These are phyloP conservation scores for Epinotia ramella DNA, from an alignment of 2,888 invertebrate species.

Conservation along the genomic window DNA sequence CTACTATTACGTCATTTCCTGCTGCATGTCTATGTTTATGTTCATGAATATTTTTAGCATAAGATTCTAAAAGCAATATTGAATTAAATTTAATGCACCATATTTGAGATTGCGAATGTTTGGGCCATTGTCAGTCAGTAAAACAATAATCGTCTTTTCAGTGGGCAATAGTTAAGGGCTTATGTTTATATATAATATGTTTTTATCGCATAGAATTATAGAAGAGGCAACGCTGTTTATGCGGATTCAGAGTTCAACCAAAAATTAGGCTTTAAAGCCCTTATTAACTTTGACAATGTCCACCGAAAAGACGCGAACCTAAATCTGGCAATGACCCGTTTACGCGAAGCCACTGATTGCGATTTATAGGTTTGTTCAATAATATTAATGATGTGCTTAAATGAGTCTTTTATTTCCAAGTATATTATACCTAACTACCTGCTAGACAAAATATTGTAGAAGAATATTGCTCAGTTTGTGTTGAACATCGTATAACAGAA, in stretches of 20 bases:
- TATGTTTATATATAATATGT: no score
- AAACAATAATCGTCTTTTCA: no score
- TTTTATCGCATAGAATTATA: no score
- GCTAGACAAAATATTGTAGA: background rate
- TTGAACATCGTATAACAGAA: background rate
- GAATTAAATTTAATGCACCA: constrained; percentile 36
- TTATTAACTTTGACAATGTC: no score
- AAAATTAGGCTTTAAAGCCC: no score
- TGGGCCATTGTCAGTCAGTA: no score
- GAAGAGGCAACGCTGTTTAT: no score
- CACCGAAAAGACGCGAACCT: no score
- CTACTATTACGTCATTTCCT: constrained; percentile 34
- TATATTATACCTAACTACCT: background rate
- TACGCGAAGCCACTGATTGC: constrained; percentile 56
- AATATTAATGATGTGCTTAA: constrained; percentile 75
- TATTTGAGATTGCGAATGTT: constrained; percentile 46
- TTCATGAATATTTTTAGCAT: constrained; percentile 51
- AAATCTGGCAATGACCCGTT: no score
- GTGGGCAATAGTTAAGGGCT: no score
- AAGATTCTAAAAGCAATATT: constrained; percentile 68
- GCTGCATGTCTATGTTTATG: constrained; percentile 37
- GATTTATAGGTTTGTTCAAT: constrained; percentile 56
- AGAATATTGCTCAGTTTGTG: background rate
- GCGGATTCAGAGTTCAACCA: no score
- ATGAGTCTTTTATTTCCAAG: constrained; percentile 60